Evolutionary conservation across 2,113 vertebrate species (phyloP).

Genomic region (Corydoras maculifer): DNA sequence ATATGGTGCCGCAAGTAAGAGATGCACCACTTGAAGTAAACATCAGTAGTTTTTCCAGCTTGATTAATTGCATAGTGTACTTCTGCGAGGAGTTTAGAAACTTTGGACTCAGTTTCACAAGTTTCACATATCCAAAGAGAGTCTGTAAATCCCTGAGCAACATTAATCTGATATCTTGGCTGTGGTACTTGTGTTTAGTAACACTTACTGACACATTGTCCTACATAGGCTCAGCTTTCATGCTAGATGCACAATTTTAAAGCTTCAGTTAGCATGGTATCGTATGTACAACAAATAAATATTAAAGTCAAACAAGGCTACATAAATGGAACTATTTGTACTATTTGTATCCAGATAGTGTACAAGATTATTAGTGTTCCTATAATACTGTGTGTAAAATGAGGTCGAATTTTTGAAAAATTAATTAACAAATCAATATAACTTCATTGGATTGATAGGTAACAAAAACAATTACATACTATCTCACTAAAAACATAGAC

Average conservation of each 20-base stretch:
- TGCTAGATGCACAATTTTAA: not conserved
- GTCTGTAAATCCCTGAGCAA: constrained; percentile 22
- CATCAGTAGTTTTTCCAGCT: not conserved
- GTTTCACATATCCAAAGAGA: constrained; percentile 24
- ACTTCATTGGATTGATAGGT: no score
- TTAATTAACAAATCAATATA: no score
- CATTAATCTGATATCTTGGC: constrained; percentile 21
- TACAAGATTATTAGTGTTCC: no score
- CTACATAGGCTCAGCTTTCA: constrained; percentile 4
- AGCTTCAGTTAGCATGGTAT: not conserved
- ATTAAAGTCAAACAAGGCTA: not conserved
- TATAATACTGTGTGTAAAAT: no score
- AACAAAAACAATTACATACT: no score
- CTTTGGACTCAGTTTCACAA: constrained; percentile 15
- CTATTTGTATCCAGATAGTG: no score
- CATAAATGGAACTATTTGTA: not conserved
- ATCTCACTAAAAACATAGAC: no score
- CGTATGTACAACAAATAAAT: not conserved
- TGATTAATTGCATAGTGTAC: constrained; percentile 1
- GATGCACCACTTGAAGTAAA: not conserved
- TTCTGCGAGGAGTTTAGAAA: constrained; percentile 19
- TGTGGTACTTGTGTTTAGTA: constrained; percentile 19
- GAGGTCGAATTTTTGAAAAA: no score
- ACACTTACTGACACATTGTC: constrained; percentile 10
- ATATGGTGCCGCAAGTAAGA: not conserved